Conservation (phyloP, 1,140 invertebrate genomes). For the Myzus persicae region DNA sequence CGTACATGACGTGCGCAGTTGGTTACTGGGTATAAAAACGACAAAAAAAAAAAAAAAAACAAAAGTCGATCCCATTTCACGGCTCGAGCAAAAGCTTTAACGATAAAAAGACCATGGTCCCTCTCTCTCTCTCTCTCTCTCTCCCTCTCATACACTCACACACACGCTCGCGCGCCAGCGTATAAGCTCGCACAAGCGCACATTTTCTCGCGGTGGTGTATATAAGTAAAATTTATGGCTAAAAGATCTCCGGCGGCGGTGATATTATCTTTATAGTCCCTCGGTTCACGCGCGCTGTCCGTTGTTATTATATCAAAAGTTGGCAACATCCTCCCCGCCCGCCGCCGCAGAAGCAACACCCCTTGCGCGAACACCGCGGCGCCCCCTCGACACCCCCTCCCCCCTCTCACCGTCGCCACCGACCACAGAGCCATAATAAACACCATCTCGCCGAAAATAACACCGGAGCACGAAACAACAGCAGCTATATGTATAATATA, state of each 20-base stretch:
- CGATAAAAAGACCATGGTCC: conserved; percentile 22
- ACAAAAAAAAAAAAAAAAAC: background rate
- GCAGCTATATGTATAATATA: background rate
- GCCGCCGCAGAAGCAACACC: background rate
- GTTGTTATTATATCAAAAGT: conserved; percentile 58
- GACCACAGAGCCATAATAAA: conserved; percentile 40
- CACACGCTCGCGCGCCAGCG: background rate
- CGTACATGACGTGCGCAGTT: background rate
- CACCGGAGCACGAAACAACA: conserved; percentile 16
- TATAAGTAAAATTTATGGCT: conserved; percentile 56
- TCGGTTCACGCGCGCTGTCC: conserved; percentile 53
- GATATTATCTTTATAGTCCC: conserved; percentile 58
- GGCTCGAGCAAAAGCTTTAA: conserved; percentile 46
- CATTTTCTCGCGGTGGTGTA: conserved; percentile 30
- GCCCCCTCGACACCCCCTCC: background rate
- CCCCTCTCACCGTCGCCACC: background rate
- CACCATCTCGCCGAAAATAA: conserved; percentile 51
- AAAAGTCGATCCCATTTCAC: conserved; percentile 51
- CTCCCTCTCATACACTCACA: background rate
- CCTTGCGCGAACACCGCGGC: background rate
- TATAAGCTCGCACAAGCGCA: background rate
- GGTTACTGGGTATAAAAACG: background rate
- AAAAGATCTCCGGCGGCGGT: conserved; percentile 49
- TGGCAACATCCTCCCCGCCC: conserved; percentile 47
- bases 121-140: background rate